These are phyloP conservation scores for Lordiphosa fenestrarum DNA, from an alignment of 2,888 invertebrate species.

Conservation along the genomic window DNA sequence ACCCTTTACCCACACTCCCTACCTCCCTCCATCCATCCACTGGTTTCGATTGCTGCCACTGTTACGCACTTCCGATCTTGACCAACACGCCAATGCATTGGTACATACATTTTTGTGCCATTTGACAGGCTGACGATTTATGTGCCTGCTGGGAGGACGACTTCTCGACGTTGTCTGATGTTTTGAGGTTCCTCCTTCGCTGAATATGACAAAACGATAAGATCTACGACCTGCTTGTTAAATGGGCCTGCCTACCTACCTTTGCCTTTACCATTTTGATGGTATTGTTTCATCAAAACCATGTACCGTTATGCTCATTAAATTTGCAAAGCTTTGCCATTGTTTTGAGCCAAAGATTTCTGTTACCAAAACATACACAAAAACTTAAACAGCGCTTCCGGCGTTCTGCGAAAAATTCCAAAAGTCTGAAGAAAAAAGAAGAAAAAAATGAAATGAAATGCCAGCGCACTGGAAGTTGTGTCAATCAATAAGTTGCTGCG, in stretches of 20 bases:
- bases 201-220: slow-evolving; percentile 72
- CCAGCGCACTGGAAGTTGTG: slow-evolving; percentile 70
- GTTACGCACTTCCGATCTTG: slow-evolving; percentile 70
- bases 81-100: slow-evolving; percentile 44
- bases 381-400: slow-evolving; percentile 66
- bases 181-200: slow-evolving; percentile 27
- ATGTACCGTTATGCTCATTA: slow-evolving; percentile 76
- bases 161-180: slow-evolving; percentile 18
- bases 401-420: slow-evolving; percentile 67
- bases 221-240: slow-evolving; percentile 66
- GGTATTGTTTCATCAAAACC: slow-evolving; percentile 71
- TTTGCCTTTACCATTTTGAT: slow-evolving; percentile 36
- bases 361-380: slow-evolving; percentile 31
- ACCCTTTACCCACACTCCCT: not conserved
- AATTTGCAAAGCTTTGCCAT: slow-evolving; percentile 49
- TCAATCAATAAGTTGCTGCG: slow-evolving; percentile 77
- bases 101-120: slow-evolving; percentile 61
- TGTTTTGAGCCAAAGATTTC: slow-evolving; percentile 41
- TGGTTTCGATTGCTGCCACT: slow-evolving; percentile 7
- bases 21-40: slow-evolving; percentile 1
- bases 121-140: slow-evolving; percentile 76
- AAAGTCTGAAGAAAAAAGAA: slow-evolving; percentile 13
- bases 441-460: slow-evolving; percentile 34
- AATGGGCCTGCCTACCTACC: slow-evolving; percentile 24
- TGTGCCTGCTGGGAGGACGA: slow-evolving; percentile 42